Evolutionary conservation across 2,888 invertebrate species (phyloP), one percentile per base, ranked within the genome.

Genomic region (Biston stratarius): DNA sequence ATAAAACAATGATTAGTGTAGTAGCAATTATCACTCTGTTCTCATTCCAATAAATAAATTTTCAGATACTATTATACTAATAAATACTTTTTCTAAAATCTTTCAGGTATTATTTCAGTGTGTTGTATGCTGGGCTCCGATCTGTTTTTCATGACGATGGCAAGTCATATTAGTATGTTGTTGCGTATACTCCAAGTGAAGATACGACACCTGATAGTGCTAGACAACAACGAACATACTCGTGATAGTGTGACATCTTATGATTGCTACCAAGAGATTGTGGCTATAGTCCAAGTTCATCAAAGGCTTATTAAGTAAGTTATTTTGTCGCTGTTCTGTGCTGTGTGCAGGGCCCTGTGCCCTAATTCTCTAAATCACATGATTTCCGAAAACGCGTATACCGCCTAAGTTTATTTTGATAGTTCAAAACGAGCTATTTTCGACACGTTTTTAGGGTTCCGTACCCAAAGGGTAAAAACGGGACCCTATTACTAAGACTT

Each of bases 131-230:
- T 91, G 6, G 85, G 88, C 12, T 86, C 90, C 0, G 91, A 91
- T 67, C 75, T 91, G 24, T 73, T 91, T 24, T 90, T 91, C 71
- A 88, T 87, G 80, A 87, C 88, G 2, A 89, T 91, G 89, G 84
- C 91, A 0, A 90, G 87, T 63, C 89, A 91, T 66, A 90, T 91
- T 56, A 87, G 88, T 70, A 87, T 91, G 90, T 76, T 91, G n/a
- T 64, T 91, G 10, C 83, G 84, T 8, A 66, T 89, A 3, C 70
- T 91, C 57, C 89, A 90, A 78, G 77, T 87, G 14, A 85, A 84
- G 73, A 86, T 91, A 69, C 84, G 88, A 0, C 76, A 78, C 5
- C 60, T 90, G 42, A 64, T 63, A 10, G 83, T 81, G 3, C 62
- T 57, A 3, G 65, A 67, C 3, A 14, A 49, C 5, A 34, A 56